These are phyloP conservation scores for Dromas ardeola DNA, from an alignment of 2,113 vertebrate genomes.

Conservation along the genomic window DNA sequence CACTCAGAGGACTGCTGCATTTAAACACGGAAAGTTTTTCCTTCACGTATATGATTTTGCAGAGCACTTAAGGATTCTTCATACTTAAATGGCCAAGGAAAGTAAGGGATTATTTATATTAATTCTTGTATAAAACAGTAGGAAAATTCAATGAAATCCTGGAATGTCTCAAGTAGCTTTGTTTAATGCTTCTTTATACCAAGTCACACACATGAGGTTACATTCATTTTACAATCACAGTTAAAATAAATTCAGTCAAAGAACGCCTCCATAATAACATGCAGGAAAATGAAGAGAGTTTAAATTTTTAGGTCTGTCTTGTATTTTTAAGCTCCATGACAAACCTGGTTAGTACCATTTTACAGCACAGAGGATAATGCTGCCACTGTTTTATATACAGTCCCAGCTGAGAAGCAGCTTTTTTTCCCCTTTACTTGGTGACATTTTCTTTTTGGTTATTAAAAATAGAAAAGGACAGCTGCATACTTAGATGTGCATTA, in stretches of 20 bases:
- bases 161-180: background rate
- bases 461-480: slow-evolving; percentile 61
- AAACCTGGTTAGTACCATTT: background rate
- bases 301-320: background rate
- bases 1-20: background rate
- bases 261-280: background rate
- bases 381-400: background rate
- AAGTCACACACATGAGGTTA: accelerated
- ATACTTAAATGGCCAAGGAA: background rate
- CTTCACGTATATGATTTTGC: background rate
- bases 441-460: slow-evolving; percentile 42
- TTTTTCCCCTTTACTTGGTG: background rate
- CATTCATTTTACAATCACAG: background rate
- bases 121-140: background rate
- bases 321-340: background rate
- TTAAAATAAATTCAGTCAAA: background rate
- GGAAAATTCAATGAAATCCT: background rate
- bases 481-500: slow-evolving; percentile 50
- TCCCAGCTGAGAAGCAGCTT: background rate
- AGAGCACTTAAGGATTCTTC: background rate
- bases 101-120: background rate
- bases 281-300: background rate
- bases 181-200: background rate
- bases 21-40: background rate
- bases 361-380: background rate